Evolutionary conservation across 2,113 vertebrate genomes (phyloP).

Genomic region (Puntigrus tetrazona): DNA sequence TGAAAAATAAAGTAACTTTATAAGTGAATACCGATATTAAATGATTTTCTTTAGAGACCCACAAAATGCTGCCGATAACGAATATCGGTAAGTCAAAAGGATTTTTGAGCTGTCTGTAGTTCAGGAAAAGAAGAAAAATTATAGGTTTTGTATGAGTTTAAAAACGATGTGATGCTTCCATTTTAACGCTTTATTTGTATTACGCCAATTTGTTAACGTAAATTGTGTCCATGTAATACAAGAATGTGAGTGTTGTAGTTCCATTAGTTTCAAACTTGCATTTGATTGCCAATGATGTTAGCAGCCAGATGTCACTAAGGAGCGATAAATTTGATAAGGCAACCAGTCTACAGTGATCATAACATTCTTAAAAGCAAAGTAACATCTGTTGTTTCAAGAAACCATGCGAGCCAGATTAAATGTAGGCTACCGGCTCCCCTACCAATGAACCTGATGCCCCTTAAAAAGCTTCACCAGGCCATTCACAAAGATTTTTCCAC

Average conservation of each 20-base stretch:
- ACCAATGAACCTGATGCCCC: conserved; percentile 16
- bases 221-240: background rate
- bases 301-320: background rate
- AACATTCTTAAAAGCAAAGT: background rate
- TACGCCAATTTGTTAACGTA: background rate
- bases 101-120: background rate
- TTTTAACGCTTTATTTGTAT: background rate
- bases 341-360: background rate
- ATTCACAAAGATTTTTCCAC: conserved; percentile 38
- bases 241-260: background rate
- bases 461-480: background rate
- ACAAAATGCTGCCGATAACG: background rate
- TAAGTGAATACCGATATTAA: background rate
- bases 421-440: conserved; percentile 15
- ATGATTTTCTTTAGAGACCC: background rate
- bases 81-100: background rate
- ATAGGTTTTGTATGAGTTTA: background rate
- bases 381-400: conserved; percentile 23
- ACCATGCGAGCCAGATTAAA: background rate
- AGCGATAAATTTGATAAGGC: background rate
- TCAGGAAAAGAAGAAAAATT: background rate
- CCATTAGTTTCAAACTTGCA: background rate
- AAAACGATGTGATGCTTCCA: background rate
- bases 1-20: background rate
- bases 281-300: background rate